phyloP scores from a whole-genome alignment of 1,140 invertebrate species.

The Aphaenogaster floridana region DNA sequence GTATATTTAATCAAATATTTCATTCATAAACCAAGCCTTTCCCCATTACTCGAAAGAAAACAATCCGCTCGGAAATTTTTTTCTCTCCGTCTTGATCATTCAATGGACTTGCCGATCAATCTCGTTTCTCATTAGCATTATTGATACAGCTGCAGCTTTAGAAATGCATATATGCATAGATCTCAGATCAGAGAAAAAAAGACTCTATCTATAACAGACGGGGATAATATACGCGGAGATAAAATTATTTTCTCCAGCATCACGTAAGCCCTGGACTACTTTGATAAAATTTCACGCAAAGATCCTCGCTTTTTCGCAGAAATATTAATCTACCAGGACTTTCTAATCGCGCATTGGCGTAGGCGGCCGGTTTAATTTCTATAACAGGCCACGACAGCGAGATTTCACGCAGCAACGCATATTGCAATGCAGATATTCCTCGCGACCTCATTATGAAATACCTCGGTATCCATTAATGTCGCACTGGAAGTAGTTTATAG shows the following conservation, averaged over 20 bases:
- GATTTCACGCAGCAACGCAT: conserved; percentile 22
- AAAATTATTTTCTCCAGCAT: conserved; percentile 31
- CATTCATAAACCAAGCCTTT: not conserved
- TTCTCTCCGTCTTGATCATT: not conserved
- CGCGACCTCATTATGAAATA: conserved; percentile 29
- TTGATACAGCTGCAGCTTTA: conserved; percentile 17
- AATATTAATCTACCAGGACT: conserved; percentile 41
- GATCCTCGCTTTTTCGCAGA: conserved; percentile 6
- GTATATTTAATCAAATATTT: conserved; percentile 18
- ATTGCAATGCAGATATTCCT: conserved; percentile 30
- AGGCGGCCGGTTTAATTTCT: conserved; percentile 29
- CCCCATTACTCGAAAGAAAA: conserved; percentile 38
- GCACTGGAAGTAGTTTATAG: conserved; percentile 5
- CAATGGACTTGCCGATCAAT: no score
- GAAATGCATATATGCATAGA: conserved; percentile 5
- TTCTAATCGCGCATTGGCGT: conserved; percentile 54
- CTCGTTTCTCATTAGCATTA: conserved; percentile 24
- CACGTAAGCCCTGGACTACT: conserved; percentile 3
- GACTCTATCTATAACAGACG: not conserved
- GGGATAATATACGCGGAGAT: not conserved
- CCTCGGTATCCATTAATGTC: conserved; percentile 10
- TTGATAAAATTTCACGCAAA: conserved; percentile 29
- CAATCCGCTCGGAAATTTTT: not conserved
- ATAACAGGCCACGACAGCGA: conserved; percentile 5
- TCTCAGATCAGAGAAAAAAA: not conserved